phyloP scores from a whole-genome alignment of 2,113 vertebrate species.

The Acanthisitta chloris region DNA sequence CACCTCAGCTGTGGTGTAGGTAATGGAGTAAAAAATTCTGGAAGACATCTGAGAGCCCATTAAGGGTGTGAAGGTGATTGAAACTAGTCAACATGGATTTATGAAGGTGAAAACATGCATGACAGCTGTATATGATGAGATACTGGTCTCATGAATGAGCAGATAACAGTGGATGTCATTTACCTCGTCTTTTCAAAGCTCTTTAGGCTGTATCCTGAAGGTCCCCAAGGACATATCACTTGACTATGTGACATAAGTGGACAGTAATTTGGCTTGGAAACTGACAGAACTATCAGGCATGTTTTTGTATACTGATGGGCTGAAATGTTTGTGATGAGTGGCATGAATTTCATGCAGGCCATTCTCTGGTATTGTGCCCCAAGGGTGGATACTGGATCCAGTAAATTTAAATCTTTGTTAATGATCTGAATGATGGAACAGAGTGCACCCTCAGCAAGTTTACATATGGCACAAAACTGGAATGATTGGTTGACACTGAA shows the following conservation, averaged over 20 bases:
- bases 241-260: accelerated
- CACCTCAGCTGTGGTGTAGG: not conserved
- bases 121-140: not conserved
- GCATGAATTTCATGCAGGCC: not conserved
- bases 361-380: not conserved
- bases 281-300: not conserved
- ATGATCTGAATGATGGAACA: not conserved
- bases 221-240: not conserved
- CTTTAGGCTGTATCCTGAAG: not conserved
- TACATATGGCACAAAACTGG: not conserved
- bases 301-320: not conserved
- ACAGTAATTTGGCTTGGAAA: not conserved
- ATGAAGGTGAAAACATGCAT: not conserved
- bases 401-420: not conserved
- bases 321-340: not conserved
- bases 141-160: not conserved
- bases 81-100: not conserved
- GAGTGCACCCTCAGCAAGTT: not conserved
- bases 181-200: not conserved
- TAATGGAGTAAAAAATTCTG: not conserved
- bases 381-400: not conserved
- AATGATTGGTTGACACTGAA: not conserved
- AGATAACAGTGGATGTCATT: not conserved
- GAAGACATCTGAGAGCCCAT: not conserved
- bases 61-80: not conserved